A percentile compares a stretch with the other conserved stretches of the same genome.
phyloP scores from a whole-genome alignment of 2,888 invertebrate genomes.

The Drosophila ochracea region DNA sequence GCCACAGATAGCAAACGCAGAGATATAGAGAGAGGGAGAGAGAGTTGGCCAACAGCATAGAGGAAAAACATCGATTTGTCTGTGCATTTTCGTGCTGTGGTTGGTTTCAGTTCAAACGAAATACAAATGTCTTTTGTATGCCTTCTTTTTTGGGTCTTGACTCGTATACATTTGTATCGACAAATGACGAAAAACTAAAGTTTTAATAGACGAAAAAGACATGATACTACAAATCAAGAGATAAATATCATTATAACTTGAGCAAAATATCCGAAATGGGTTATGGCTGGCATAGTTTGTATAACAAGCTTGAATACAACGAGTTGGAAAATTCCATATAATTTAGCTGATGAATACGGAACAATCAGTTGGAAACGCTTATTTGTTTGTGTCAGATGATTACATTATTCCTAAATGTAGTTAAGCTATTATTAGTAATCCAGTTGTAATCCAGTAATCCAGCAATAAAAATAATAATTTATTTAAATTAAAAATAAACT shows the following conservation, averaged over 20 bases:
- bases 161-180: not conserved
- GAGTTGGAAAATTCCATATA: not conserved
- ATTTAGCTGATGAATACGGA: not conserved
- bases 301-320: not conserved
- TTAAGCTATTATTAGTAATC: no score
- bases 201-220: not conserved
- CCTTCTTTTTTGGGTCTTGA: not conserved
- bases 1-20: constrained; percentile 25
- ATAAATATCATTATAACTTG: not conserved
- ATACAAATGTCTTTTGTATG: not conserved
- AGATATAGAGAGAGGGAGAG: not conserved
- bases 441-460: no score
- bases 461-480: not conserved
- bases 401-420: no score
- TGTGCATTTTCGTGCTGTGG: not conserved
- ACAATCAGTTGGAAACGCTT: not conserved
- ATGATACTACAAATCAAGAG: not conserved
- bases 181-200: not conserved
- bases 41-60: not conserved
- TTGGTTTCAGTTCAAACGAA: not conserved
- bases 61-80: not conserved
- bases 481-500: not conserved
- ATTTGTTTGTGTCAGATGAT: not conserved
- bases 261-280: not conserved
- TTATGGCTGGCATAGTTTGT: not conserved